These are phyloP conservation scores for Diacarnus erythraeanus DNA, from an alignment of 37 sponge, comb jelly and placozoan species.

Conservation along the genomic window DNA sequence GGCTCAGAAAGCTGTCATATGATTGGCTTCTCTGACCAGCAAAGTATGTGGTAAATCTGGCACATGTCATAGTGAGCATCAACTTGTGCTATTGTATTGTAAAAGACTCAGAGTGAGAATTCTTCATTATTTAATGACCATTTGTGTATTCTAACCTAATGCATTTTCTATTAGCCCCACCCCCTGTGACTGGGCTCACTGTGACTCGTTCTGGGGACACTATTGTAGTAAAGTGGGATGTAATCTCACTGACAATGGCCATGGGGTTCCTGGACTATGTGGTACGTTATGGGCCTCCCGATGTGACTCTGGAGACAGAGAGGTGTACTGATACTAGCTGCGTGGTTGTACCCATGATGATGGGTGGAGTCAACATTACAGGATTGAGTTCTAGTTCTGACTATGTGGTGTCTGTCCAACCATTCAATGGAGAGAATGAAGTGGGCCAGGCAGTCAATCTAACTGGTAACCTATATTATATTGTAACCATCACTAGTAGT, in stretches of 20 bases:
- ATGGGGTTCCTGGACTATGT: constrained; percentile 25
- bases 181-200: not conserved
- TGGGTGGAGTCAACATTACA: constrained; percentile 12
- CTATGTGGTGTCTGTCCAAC: constrained; percentile 1
- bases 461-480: no score
- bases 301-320: not conserved
- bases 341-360: not conserved
- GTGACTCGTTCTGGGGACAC: not conserved
- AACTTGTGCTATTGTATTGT: not conserved
- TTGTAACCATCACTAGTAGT: no score
- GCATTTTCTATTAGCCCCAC: not conserved
- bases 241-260: constrained; percentile 15
- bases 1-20: not conserved
- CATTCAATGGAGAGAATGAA: constrained; percentile 17
- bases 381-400: constrained; percentile 11
- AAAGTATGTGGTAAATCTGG: no score
- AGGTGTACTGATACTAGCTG: not conserved
- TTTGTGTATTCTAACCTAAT: no score
- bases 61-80: not conserved
- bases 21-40: constrained; percentile 15
- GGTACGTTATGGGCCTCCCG: constrained; percentile 3
- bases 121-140: not conserved
- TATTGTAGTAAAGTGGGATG: constrained; percentile 19
- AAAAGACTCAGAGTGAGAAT: no score
- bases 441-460: not conserved